Conservation (phyloP, 2,113 vertebrate species). For the Rhinichthys klamathensis region DNA sequence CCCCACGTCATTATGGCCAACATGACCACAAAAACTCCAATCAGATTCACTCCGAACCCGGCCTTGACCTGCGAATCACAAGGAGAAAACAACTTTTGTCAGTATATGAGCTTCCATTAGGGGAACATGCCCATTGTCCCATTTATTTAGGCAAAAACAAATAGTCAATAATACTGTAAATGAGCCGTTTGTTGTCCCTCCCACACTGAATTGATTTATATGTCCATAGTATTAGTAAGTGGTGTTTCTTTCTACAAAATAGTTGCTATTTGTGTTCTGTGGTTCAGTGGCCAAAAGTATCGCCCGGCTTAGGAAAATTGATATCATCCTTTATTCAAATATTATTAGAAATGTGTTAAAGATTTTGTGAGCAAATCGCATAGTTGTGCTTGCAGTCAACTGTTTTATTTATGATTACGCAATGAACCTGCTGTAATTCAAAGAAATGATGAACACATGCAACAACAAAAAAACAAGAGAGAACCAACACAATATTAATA, state of each 20-base stretch:
- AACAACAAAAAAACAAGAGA: too few species aligned
- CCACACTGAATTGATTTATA: background rate
- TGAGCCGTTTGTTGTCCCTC: background rate
- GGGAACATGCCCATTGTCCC: background rate
- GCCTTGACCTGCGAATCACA: constrained; percentile 86
- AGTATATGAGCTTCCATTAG: background rate
- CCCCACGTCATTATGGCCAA: constrained; percentile 97
- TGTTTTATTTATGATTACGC: too few species aligned
- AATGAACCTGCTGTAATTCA: too few species aligned
- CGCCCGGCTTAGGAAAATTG: too few species aligned
- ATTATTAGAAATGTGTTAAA: too few species aligned
- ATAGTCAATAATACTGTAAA: background rate
- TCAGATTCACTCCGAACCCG: constrained; percentile 94
- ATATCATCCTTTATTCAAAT: too few species aligned
- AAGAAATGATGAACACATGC: too few species aligned
- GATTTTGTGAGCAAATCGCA: too few species aligned
- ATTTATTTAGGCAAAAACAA: background rate
- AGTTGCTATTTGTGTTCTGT: background rate
- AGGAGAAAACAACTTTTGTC: background rate
- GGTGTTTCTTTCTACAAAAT: background rate
- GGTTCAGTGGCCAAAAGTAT: too few species aligned
- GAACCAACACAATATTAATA: too few species aligned
- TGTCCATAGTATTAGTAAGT: background rate
- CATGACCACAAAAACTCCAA: constrained; percentile 92
- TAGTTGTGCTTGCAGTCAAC: too few species aligned